Conservation (phyloP, 2,113 vertebrate species). For the Cyphomyrus discorhynchus region DNA sequence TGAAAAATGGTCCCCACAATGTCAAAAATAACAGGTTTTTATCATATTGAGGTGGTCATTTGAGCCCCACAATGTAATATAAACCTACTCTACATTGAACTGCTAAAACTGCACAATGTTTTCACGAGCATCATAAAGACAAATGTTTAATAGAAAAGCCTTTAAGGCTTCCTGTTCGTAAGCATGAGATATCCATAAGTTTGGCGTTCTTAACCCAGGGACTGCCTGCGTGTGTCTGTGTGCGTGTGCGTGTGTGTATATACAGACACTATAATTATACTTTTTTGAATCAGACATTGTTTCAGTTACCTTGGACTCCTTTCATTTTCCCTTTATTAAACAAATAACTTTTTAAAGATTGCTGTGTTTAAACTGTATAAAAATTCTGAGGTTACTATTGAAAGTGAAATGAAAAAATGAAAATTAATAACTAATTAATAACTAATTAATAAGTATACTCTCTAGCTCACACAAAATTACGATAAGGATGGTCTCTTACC, state of each 20-base stretch:
- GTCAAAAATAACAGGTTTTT: no score
- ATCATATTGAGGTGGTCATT: no score
- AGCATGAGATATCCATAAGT: no score
- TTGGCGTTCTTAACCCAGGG: no score
- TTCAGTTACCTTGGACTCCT: not conserved
- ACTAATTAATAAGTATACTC: not conserved
- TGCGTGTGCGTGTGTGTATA: not conserved
- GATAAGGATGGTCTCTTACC: not conserved
- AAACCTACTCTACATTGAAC: no score
- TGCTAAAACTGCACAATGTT: no score
- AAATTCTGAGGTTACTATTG: not conserved
- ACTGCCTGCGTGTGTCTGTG: not conserved
- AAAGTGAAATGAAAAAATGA: not conserved
- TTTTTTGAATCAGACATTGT: not conserved
- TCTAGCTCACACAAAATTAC: not conserved
- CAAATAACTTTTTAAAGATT: not conserved
- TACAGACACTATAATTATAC: not conserved
- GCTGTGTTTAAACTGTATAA: not conserved
- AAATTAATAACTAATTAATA: not conserved
- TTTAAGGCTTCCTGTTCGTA: no score
- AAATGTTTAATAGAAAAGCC: no score
- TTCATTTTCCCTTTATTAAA: not conserved
- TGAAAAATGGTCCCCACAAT: no score
- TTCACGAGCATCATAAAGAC: no score
- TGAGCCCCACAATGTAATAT: no score